phyloP scores from a whole-genome alignment of 1,140 invertebrate genomes.

The Drosophila saltans region DNA sequence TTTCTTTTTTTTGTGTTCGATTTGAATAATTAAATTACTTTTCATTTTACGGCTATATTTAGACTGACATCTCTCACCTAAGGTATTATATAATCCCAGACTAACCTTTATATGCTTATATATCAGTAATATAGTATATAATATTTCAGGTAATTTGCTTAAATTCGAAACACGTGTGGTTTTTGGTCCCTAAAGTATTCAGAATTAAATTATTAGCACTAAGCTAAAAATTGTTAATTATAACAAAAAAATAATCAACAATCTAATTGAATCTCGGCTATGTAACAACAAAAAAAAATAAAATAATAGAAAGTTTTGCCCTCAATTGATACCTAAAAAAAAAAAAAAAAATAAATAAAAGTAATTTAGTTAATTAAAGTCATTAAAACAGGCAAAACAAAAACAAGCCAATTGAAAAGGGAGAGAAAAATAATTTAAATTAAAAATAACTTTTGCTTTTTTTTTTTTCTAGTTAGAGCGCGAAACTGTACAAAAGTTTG shows the following conservation, averaged over 20 bases:
- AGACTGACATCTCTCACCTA: slow-evolving; percentile 1
- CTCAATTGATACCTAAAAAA: slow-evolving; percentile 8
- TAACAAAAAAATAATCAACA: slow-evolving; percentile 10
- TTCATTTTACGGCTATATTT: slow-evolving; percentile 21
- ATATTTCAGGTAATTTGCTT: slow-evolving; percentile 12
- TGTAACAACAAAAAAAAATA: not conserved
- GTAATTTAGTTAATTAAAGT: slow-evolving; percentile 13
- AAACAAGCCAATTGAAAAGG: too few relatives aligned
- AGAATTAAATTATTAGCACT: slow-evolving; percentile 13
- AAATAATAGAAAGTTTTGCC: slow-evolving; percentile 19
- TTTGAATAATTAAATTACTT: slow-evolving; percentile 65
- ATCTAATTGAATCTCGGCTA: slow-evolving; percentile 7
- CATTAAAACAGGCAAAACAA: not conserved
- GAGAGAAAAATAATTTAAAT: too few relatives aligned
- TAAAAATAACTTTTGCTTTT: too few relatives aligned
- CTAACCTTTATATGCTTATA: not conserved
- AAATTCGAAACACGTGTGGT: slow-evolving; percentile 10
- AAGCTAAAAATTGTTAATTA: slow-evolving; percentile 5
- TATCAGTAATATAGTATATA: not conserved
- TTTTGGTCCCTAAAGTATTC: not conserved
- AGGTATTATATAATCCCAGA: not conserved
- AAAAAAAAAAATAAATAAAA: slow-evolving; percentile 7
- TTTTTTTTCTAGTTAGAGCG: too few relatives aligned
- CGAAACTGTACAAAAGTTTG: too few relatives aligned
- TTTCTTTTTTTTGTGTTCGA: not conserved